Base-by-base conservation (phyloP, 2,113 vertebrate genomes). In the Ammodramus savannarum region DNA sequence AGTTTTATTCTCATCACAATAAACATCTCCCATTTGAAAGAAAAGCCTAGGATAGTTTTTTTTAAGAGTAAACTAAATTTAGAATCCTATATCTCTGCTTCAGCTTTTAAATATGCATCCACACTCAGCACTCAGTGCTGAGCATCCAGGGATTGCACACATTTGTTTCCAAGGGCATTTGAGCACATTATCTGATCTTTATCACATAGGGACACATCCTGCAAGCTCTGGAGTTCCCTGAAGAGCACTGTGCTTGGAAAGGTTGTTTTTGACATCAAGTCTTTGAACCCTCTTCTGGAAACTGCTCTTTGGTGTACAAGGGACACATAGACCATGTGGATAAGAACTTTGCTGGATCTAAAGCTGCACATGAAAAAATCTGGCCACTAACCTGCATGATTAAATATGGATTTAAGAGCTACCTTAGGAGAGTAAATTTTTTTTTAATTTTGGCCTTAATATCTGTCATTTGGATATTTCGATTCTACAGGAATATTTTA, bases 401-500 rank as follows among this genome's bases (percentile, higher is more conserved):
- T 76, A 83, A 94, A 88, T 74, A 69, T 4, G 19, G 38, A 93
- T 90, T 95, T 87, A 73, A 91, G 62, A 88, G 14, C n/a, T 77
- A 87, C 31, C 51, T 96, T 96, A 46, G 14, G 34, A 93, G 55
- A 92, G 22, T 8, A 14, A 26, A 39, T 49, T 49, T 22, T 79
- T 19, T 54, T 25, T 79, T 8, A 62, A 52, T 52, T 67, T 90
- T 95, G 82, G 76, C 73, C 52, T 92, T 88, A 58, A 58, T 93
- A 82, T 81, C 55, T 92, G 82, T 92, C 44, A 80, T 81, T 93
- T 90, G 86, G 89, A 93, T 20, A 6, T 77, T 93, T 91, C 29
- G 48, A 6, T 62, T 92, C 81, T 85, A 94, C 4, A 16, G 73
- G 62, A 91, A 91, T 92, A 83, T 90, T 95, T 92, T 85, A 91